Conservation (phyloP, 1,140 invertebrate genomes). For the Odontomachus brunneus region DNA sequence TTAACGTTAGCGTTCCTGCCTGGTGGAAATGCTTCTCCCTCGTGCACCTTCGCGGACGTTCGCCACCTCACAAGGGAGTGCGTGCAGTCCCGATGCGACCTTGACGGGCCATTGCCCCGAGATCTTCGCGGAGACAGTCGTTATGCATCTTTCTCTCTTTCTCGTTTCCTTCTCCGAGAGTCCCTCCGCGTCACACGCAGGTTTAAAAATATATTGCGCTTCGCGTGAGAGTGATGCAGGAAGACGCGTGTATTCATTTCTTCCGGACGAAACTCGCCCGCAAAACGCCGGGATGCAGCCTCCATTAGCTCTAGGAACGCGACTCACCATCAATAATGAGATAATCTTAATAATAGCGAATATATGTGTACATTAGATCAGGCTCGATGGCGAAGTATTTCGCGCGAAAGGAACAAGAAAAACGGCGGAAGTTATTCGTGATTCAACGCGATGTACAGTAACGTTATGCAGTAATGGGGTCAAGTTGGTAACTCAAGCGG, state of each 20-base stretch:
- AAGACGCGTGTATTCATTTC: neutral
- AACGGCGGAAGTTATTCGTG: too few species aligned
- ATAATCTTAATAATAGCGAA: too few species aligned
- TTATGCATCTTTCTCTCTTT: conserved; percentile 16
- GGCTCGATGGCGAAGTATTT: too few species aligned
- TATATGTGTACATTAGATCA: too few species aligned
- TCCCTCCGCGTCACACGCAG: conserved; percentile 8
- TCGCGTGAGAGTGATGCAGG: neutral
- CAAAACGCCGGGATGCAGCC: too few species aligned
- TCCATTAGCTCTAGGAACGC: too few species aligned
- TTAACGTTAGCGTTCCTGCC: neutral
- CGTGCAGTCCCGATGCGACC: conserved; percentile 59
- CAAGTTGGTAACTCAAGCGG: too few species aligned
- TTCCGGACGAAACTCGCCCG: too few species aligned
- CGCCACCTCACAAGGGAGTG: conserved; percentile 52
- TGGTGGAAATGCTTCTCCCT: conserved; percentile 10
- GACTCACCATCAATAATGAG: too few species aligned
- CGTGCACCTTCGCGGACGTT: neutral
- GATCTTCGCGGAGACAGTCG: conserved; percentile 56
- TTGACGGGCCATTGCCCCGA: conserved; percentile 67
- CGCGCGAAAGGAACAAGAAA: too few species aligned
- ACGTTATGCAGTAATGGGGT: too few species aligned
- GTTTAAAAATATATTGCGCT: conserved; percentile 64
- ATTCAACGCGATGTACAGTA: too few species aligned
- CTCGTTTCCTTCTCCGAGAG: conserved; percentile 4